phyloP scores from a whole-genome alignment of 2,113 vertebrate species.

The Cariama cristata region DNA sequence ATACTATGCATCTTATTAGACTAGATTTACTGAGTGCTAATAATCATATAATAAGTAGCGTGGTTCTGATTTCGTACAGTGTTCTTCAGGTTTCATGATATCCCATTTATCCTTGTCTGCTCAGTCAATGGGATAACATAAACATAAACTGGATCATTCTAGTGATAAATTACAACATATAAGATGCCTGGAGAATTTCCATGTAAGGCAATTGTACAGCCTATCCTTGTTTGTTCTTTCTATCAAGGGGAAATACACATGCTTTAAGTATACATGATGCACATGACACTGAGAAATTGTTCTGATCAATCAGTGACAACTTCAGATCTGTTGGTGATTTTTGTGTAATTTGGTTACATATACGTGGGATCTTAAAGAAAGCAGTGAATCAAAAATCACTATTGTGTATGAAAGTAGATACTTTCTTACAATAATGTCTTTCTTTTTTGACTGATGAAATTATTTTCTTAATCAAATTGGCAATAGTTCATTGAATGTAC shows the following conservation, averaged over 20 bases:
- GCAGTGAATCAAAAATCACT: neutral
- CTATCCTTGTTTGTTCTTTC: neutral
- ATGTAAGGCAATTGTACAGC: neutral
- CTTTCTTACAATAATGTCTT: neutral
- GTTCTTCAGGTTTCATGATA: neutral
- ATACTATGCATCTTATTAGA: neutral
- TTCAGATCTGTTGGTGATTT: neutral
- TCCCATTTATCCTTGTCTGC: neutral
- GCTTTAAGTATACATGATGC: neutral
- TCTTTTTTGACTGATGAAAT: neutral
- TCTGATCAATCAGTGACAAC: neutral
- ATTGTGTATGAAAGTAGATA: neutral
- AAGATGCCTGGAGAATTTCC: neutral
- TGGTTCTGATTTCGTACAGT: neutral
- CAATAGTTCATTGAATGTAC: neutral
- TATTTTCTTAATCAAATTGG: constrained; percentile 11
- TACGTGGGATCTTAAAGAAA: neutral
- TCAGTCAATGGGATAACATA: neutral
- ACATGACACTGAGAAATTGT: neutral
- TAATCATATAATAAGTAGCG: neutral
- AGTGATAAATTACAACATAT: neutral
- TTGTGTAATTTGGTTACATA: neutral
- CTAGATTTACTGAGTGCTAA: neutral
- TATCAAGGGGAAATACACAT: neutral
- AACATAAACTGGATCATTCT: neutral